Conservation (phyloP, 2,888 invertebrate genomes). For the Apoda limacodes region DNA sequence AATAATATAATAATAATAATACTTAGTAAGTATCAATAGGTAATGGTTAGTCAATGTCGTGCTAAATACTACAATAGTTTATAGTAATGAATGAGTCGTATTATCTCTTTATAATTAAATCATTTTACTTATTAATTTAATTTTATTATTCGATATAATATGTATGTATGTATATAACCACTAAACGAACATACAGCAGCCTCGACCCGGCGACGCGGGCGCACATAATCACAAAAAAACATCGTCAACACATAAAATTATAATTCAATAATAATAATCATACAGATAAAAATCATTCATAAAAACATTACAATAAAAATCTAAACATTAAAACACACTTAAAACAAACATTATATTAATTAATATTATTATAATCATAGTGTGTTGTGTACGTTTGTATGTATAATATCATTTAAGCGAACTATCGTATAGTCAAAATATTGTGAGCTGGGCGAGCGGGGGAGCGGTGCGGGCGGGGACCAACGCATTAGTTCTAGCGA, state of each 20-base stretch:
- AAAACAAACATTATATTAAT: slow-evolving; percentile 71
- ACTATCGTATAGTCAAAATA: slow-evolving; percentile 69
- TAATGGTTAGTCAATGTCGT: slow-evolving; percentile 68
- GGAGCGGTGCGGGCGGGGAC: slow-evolving; percentile 35
- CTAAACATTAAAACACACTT: slow-evolving; percentile 71
- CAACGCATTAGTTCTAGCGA: slow-evolving; percentile 10
- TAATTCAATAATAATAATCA: slow-evolving; percentile 60
- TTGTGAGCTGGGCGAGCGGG: slow-evolving; percentile 60
- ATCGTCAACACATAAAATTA: slow-evolving; percentile 70
- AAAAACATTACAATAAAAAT: slow-evolving; percentile 71
- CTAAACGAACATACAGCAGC: slow-evolving; percentile 62
- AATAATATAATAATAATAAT: slow-evolving; percentile 69
- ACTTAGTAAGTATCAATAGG: slow-evolving; percentile 69
- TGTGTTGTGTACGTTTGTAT: slow-evolving; percentile 50
- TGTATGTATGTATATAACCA: slow-evolving; percentile 39
- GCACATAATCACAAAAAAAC: slow-evolving; percentile 66
- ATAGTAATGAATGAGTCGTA: slow-evolving; percentile 64
- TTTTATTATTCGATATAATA: slow-evolving; percentile 56
- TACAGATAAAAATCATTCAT: slow-evolving; percentile 71
- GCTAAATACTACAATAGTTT: slow-evolving; percentile 66
- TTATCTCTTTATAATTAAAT: slow-evolving; percentile 61
- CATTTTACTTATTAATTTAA: slow-evolving; percentile 54
- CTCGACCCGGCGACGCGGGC: slow-evolving; percentile 44
- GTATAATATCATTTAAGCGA: slow-evolving; percentile 69
- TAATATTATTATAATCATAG: slow-evolving; percentile 69